Evolutionary conservation across 2,888 invertebrate species (phyloP).

Genomic region (Ectropis crepuscularia): DNA sequence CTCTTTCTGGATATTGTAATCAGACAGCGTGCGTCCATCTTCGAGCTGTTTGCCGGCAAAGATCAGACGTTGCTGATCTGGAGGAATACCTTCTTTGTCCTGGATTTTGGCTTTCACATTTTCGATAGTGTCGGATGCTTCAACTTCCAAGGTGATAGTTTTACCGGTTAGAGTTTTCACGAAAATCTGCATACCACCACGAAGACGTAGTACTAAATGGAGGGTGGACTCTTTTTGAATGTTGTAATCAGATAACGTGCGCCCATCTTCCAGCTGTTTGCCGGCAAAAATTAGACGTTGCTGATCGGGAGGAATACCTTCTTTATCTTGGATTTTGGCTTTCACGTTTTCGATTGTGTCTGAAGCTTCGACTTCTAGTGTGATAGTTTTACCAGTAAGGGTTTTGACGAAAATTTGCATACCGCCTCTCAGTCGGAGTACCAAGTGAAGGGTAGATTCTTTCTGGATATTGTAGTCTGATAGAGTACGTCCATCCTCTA

Average conservation of each 20-base stretch:
- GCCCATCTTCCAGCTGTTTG: slow-evolving; percentile 88
- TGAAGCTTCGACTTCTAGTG: slow-evolving; percentile 38
- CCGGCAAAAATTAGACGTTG: too few relatives aligned
- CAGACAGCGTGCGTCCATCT: slow-evolving; percentile 40
- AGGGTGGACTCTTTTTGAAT: slow-evolving; percentile 42
- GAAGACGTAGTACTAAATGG: slow-evolving; percentile 39
- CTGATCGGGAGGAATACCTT: too few relatives aligned
- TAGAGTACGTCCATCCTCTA: slow-evolving; percentile 86
- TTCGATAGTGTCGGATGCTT: slow-evolving; percentile 41
- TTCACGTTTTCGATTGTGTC: too few relatives aligned
- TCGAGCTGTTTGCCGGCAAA: slow-evolving; percentile 42
- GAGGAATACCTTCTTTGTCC: slow-evolving; percentile 44
- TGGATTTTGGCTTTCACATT: slow-evolving; percentile 43
- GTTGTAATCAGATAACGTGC: slow-evolving; percentile 64
- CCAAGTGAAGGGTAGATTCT: slow-evolving; percentile 40
- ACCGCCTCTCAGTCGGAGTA: slow-evolving; percentile 41
- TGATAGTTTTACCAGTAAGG: slow-evolving; percentile 41
- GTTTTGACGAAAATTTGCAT: slow-evolving; percentile 44
- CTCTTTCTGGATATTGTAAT: slow-evolving; percentile 44
- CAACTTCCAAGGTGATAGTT: slow-evolving; percentile 40
- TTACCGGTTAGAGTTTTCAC: slow-evolving; percentile 42
- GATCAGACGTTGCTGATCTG: slow-evolving; percentile 41
- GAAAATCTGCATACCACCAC: slow-evolving; percentile 44
- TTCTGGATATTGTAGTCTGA: slow-evolving; percentile 43
- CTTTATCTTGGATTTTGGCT: too few relatives aligned